Evolutionary conservation across 2,888 invertebrate genomes (phyloP).

Genomic region (Nasonovia ribisnigri): DNA sequence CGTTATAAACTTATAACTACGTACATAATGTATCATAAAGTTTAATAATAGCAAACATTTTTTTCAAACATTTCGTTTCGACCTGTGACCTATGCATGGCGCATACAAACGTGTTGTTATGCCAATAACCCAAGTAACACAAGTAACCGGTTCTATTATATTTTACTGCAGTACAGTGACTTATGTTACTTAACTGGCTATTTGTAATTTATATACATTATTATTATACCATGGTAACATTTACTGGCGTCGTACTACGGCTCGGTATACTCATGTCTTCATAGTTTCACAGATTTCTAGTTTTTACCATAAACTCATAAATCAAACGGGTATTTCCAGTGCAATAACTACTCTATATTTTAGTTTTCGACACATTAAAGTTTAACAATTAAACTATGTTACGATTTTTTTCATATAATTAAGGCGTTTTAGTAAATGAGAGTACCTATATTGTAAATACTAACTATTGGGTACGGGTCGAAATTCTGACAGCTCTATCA

Average conservation of each 20-base stretch:
- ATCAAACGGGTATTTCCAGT: background rate
- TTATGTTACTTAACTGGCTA: constrained; percentile 9
- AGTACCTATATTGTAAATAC: background rate
- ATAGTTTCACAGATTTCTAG: background rate
- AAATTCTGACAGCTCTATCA: background rate
- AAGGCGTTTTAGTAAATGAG: background rate
- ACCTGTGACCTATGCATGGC: constrained; percentile 34
- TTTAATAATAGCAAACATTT: constrained; percentile 29
- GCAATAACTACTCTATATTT: background rate
- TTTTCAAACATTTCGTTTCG: constrained; percentile 23
- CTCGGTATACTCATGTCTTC: background rate
- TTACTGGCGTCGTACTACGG: background rate
- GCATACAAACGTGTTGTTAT: constrained; percentile 37
- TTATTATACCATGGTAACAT: background rate
- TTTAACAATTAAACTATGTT: background rate
- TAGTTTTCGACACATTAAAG: background rate
- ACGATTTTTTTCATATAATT: background rate
- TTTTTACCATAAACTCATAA: background rate
- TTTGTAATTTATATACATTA: background rate
- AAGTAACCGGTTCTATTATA: constrained; percentile 51
- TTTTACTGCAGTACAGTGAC: constrained; percentile 10
- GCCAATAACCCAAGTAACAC: constrained; percentile 47
- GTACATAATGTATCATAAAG: background rate
- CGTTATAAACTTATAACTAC: background rate
- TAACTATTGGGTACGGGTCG: background rate